Evolutionary conservation across 1,140 invertebrate species (phyloP), one percentile per base, ranked within the genome.

Genomic region (Leptinotarsa lineolata): DNA sequence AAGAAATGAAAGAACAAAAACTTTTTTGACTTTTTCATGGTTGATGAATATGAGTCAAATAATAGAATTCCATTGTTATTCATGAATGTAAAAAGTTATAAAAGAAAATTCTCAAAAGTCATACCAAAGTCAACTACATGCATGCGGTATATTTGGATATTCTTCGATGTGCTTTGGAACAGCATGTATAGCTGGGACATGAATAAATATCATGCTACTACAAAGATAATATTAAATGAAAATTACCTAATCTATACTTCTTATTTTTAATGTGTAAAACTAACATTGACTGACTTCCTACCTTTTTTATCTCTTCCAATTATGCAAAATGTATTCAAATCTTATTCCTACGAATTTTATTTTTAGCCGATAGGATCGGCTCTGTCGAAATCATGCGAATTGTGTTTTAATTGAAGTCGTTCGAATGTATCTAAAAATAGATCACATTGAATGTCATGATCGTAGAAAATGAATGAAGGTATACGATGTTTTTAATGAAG

Each of bases 301-400:
- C 48, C 48, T 30, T 30, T 39, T 11, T 16, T 18, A 16, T 54
- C 48, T 18, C 15, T 54, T 54, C n/a, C n/a, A 54, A 54, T 54
- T 54, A 54, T 54, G 48, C n/a, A 54, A 54, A 54, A 54, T 54
- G 15, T 54, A 54, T 54, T 54, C 48, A 54, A 54, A 54, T 54
- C 15, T 54, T 6, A 54, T n/a, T 54, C 48, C 48, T n/a, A 8
- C n/a, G n/a, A n/a, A n/a, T 54, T 54, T 18, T 54, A 54, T 54
- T 54, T 54, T 54, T 54, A 54, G 48, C 15, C n/a, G 48, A 54
- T 54, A 18, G 48, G 4, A 4, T 18, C 2, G 48, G 16, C 48
- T 54, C 15, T 54, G 48, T 54, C 48, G 48, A 54, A 54, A 54
- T 54, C 48, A 13, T 54, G 48, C 48, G 48, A 54, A 16, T 54